Percentiles rank a stretch among this genome's conserved stretches.
These are phyloP conservation scores for Apolygus lucorum DNA, from an alignment of 1,140 invertebrate genomes.

Conservation along the genomic window DNA sequence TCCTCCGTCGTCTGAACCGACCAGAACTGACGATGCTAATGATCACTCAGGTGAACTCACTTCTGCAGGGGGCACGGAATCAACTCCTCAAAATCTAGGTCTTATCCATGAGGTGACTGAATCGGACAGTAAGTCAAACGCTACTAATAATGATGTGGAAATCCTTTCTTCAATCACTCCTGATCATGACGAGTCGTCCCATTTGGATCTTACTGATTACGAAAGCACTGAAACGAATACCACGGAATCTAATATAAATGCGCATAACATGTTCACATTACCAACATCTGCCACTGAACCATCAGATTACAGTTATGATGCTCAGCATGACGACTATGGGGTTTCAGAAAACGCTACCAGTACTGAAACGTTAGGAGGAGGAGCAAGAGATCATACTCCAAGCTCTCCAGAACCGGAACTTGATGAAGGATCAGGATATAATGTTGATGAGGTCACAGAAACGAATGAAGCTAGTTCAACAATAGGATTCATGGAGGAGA, in stretches of 20 bases:
- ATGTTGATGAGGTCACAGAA: neutral
- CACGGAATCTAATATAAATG: no score
- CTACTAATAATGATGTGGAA: neutral
- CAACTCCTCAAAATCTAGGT: neutral
- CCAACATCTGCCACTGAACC: neutral
- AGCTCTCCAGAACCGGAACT: neutral
- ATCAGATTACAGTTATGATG: constrained; percentile 17
- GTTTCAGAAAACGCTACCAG: neutral
- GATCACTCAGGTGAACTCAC: neutral
- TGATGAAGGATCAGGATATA: constrained; percentile 4
- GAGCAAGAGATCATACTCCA: neutral
- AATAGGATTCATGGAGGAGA: constrained; percentile 5
- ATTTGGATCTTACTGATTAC: no score
- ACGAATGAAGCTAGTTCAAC: neutral
- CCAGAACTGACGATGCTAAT: no score
- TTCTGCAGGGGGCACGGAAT: neutral
- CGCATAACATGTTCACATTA: no score
- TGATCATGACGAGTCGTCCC: neutral
- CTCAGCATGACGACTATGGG: constrained; percentile 2
- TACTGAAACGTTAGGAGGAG: neutral
- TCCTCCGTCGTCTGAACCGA: neutral
- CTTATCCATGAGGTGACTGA: neutral
- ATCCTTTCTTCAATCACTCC: neutral
- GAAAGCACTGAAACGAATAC: no score
- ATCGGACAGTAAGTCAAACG: neutral